A percentile compares a stretch with the other conserved stretches of the same genome.
Conservation (phyloP, 2,888 invertebrate genomes). For the Nipponacmea schrenckii region DNA sequence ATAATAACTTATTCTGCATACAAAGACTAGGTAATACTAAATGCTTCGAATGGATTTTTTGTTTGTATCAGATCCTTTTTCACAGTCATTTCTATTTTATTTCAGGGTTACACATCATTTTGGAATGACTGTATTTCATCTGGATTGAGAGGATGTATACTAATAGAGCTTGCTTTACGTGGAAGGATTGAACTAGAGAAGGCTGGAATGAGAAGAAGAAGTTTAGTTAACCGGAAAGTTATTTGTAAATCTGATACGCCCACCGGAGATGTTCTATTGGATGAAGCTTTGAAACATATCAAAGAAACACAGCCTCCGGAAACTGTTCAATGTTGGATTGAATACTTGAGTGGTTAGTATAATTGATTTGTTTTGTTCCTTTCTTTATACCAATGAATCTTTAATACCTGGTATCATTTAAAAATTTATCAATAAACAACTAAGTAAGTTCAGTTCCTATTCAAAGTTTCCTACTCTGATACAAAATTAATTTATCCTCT, state of each 20-base stretch:
- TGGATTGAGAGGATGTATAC: conserved; percentile 96
- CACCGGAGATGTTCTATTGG: conserved; percentile 94
- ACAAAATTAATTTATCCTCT: too few relatives aligned
- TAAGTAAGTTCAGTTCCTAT: too few relatives aligned
- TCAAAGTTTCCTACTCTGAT: too few relatives aligned
- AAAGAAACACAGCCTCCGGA: conserved; percentile 98
- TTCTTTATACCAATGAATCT: too few relatives aligned
- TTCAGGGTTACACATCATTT: conserved; percentile 78
- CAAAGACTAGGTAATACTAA: too few relatives aligned
- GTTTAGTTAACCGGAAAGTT: conserved; percentile 86
- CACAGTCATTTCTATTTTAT: not conserved
- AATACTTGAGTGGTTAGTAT: conserved; percentile 92
- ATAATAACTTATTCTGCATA: too few relatives aligned
- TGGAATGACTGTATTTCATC: conserved; percentile 99
- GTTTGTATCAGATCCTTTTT: too few relatives aligned
- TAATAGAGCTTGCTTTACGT: conserved; percentile 94
- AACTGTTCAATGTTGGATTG: conserved; percentile 98
- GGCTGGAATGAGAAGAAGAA: conserved; percentile 90
- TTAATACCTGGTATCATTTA: too few relatives aligned
- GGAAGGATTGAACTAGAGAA: conserved; percentile 96
- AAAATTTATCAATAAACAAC: too few relatives aligned
- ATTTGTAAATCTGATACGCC: conserved; percentile 83
- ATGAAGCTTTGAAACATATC: conserved; percentile 91
- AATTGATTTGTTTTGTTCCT: not conserved
- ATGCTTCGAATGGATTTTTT: too few relatives aligned